Conservation (phyloP, 2,113 vertebrate species). For the Podocnemis expansa region DNA sequence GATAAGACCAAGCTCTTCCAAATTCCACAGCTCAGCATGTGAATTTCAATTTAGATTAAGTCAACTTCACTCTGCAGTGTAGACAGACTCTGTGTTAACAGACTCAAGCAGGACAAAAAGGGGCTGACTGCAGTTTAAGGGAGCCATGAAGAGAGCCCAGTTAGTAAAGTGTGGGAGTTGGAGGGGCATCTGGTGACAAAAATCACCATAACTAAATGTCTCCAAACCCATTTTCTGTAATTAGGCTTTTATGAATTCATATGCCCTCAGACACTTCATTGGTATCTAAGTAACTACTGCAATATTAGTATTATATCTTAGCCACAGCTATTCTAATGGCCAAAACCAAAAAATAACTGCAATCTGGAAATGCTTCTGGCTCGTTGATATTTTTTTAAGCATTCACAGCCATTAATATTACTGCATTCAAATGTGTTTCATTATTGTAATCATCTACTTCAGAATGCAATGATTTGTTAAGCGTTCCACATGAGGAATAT, state of each 20-base stretch:
- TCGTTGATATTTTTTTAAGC: constrained; percentile 12
- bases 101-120: background rate
- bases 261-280: background rate
- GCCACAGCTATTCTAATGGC: constrained; percentile 48
- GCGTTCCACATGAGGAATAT: constrained; percentile 27
- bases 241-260: background rate
- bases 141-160: constrained; percentile 4
- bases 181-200: background rate
- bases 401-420: constrained; percentile 17
- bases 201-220: background rate
- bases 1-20: too few species aligned
- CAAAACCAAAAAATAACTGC: constrained; percentile 40
- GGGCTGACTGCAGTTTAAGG: background rate
- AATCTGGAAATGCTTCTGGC: constrained; percentile 34
- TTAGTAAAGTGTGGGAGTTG: fast-evolving
- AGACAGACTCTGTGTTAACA: background rate
- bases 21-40: too few species aligned
- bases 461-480: constrained; percentile 16
- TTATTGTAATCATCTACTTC: constrained; percentile 39
- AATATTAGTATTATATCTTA: constrained; percentile 36
- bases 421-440: constrained; percentile 55
- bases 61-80: too few species aligned
- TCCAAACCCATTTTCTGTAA: background rate
- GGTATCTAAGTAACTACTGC: background rate
- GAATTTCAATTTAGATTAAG: too few species aligned